phyloP scores from a whole-genome alignment of 1,140 invertebrate genomes.

The Neodiprion lecontei region DNA sequence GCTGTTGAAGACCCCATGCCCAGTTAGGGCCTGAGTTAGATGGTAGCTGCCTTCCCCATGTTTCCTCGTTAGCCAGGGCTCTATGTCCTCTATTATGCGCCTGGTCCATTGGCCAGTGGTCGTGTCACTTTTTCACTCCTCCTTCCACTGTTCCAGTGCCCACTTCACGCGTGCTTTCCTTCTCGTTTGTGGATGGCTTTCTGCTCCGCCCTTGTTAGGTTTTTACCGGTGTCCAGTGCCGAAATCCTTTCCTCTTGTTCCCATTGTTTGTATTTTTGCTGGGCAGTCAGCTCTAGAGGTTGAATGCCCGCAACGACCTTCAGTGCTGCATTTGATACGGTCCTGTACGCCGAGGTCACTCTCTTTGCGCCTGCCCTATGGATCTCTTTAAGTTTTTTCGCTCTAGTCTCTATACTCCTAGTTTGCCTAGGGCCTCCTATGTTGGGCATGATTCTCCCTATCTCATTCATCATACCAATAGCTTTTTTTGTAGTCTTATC shows the following conservation, averaged over 20 bases:
- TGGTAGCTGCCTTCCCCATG: conserved; percentile 29
- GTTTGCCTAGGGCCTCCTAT: too few relatives aligned
- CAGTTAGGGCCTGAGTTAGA: conserved; percentile 31
- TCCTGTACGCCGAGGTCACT: conserved; percentile 27
- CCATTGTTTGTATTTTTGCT: background rate
- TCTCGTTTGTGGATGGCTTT: conserved; percentile 7
- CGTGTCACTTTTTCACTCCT: conserved; percentile 13
- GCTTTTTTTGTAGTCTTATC: conserved; percentile 15
- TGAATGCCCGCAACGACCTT: conserved; percentile 28
- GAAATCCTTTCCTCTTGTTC: background rate
- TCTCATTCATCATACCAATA: background rate
- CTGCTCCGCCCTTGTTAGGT: conserved; percentile 6
- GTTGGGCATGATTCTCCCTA: conserved; percentile 8
- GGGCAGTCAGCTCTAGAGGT: conserved; percentile 32
- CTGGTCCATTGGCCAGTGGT: conserved; percentile 26
- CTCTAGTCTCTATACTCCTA: conserved; percentile 16
- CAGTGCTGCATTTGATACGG: background rate
- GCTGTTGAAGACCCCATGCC: conserved; percentile 27
- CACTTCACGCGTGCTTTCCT: too few relatives aligned
- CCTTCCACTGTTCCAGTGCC: background rate
- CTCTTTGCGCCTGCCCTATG: conserved; percentile 29
- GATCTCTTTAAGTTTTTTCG: conserved; percentile 17
- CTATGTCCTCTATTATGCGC: conserved; percentile 27
- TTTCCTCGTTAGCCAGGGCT: conserved; percentile 25
- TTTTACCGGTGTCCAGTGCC: background rate